A percentile compares a stretch with the other conserved stretches of the same genome.
Evolutionary conservation across 35 echinoderm and acorn worm species (phyloP).

Genomic region (Apostichopus parvimensis): DNA sequence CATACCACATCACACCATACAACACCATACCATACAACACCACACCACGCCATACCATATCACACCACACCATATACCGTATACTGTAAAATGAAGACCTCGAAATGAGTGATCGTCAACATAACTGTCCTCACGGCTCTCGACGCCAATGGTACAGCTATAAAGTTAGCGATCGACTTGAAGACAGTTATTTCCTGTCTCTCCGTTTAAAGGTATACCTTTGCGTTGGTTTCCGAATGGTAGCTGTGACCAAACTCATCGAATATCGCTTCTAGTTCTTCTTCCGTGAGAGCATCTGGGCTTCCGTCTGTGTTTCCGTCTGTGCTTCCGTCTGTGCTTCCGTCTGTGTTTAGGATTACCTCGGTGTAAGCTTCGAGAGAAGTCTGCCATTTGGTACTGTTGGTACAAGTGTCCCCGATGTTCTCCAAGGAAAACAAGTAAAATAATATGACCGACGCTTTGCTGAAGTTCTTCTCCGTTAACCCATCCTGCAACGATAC

Average conservation of each 20-base stretch:
- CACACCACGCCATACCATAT: no score
- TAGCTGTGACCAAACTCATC: conserved; percentile 33
- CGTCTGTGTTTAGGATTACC: not conserved
- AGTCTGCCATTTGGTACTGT: not conserved
- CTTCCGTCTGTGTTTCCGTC: not conserved
- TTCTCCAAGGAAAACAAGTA: conserved; percentile 43
- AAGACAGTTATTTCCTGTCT: no score
- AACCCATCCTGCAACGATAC: conserved; percentile 13
- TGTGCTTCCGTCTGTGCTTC: not conserved
- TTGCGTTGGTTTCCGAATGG: conserved; percentile 30
- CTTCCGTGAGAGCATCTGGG: conserved; percentile 33
- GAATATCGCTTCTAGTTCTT: conserved; percentile 66
- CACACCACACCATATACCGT: no score
- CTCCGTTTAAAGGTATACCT: conserved; percentile 18
- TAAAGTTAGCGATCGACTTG: no score
- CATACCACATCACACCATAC: no score
- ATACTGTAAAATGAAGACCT: not conserved
- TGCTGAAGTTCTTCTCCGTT: conserved; percentile 49
- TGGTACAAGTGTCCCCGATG: not conserved
- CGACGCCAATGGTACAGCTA: no score
- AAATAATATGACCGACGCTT: conserved; percentile 50
- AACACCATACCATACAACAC: no score
- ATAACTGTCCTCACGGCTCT: no score
- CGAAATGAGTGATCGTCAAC: not conserved
- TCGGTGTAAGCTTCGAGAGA: not conserved